These are phyloP conservation scores for Paradisaea rubra DNA, from an alignment of 2,113 vertebrate species.

Conservation along the genomic window DNA sequence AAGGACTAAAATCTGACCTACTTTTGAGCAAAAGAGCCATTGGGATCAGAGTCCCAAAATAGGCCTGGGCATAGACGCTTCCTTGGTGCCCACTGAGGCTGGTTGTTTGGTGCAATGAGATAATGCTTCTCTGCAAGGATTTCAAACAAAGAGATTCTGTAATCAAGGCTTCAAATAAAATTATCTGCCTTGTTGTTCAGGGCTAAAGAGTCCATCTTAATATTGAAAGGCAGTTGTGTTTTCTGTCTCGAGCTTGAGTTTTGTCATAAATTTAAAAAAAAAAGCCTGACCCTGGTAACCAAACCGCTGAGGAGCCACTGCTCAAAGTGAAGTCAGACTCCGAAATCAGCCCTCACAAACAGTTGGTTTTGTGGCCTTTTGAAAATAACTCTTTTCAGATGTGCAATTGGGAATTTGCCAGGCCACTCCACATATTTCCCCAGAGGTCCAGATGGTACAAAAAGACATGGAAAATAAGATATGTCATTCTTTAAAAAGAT, in stretches of 20 bases:
- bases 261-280: neutral
- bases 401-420: neutral
- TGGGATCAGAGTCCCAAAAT: neutral
- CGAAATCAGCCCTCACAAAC: conserved; percentile 49
- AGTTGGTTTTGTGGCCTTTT: conserved; percentile 35
- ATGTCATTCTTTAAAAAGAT: conserved; percentile 25
- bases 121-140: neutral
- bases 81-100: neutral
- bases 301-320: neutral
- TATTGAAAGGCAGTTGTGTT: conserved; percentile 33
- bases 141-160: conserved; percentile 39
- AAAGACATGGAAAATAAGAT: conserved; percentile 44
- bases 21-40: neutral
- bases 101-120: neutral
- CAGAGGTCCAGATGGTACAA: conserved; percentile 48
- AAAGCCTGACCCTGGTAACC: neutral
- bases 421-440: conserved; percentile 13
- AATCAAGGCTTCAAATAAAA: neutral
- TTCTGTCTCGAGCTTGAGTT: conserved; percentile 8
- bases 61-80: neutral
- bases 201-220: neutral
- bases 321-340: conserved; percentile 51
- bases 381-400: conserved; percentile 53
- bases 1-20: conserved; percentile 24
- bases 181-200: conserved; percentile 33